A percentile compares a stretch with the other conserved stretches of the same genome.
phyloP scores from a whole-genome alignment of 2,797 vertebrate species.

The Valencia hispanica region DNA sequence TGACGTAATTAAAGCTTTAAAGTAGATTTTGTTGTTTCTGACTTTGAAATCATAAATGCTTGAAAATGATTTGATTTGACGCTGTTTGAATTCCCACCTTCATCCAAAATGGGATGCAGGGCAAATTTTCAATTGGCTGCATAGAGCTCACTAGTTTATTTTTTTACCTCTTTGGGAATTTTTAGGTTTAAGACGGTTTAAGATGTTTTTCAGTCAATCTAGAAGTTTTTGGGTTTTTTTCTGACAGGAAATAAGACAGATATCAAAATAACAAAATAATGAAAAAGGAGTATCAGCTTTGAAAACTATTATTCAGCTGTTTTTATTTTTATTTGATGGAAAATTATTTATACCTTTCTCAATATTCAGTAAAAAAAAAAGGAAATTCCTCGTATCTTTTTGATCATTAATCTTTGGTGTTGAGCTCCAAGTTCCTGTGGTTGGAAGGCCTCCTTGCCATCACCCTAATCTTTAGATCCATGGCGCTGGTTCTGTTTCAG shows the following conservation, averaged over 20 bases:
- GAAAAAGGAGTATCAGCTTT: not conserved
- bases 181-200: too few species aligned
- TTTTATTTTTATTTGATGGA: not conserved
- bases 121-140: not conserved
- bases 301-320: not conserved
- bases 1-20: not conserved
- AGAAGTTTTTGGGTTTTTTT: not conserved
- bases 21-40: too few species aligned
- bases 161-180: not conserved
- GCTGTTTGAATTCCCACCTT: not conserved
- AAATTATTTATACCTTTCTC: not conserved
- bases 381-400: too few species aligned
- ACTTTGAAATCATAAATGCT: too few species aligned
- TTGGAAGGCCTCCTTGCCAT: too few species aligned
- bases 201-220: not conserved
- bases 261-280: not conserved
- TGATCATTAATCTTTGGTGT: too few species aligned
- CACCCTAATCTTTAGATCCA: too few species aligned
- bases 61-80: not conserved
- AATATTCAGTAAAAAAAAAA: not conserved
- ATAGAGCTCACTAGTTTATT: not conserved
- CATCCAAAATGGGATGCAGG: not conserved
- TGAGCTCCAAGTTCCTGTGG: too few species aligned
- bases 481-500: too few species aligned
- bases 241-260: not conserved